Percentiles rank a stretch among this genome's conserved stretches.
These are phyloP conservation scores for Notothenia coriiceps DNA, from an alignment of 2,113 vertebrate species.

Conservation along the genomic window DNA sequence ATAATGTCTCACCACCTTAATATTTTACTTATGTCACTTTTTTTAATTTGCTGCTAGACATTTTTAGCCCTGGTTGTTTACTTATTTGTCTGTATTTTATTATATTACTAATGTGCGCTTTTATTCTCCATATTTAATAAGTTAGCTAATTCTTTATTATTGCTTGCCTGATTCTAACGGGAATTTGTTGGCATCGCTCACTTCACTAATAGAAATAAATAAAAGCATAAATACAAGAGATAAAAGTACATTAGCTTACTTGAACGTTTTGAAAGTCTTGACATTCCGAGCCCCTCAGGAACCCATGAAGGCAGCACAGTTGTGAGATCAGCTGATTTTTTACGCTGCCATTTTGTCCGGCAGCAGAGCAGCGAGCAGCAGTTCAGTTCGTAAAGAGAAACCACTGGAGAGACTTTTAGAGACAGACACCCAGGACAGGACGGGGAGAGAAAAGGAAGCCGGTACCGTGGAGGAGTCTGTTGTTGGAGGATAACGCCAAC, in stretches of 20 bases:
- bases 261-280: rapidly evolving
- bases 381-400: slow-evolving; percentile 49
- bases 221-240: not conserved
- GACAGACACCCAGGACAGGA: slow-evolving; percentile 2
- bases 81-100: too few species aligned
- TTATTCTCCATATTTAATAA: too few species aligned
- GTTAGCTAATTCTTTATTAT: too few species aligned
- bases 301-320: slow-evolving; percentile 46
- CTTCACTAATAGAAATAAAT: not conserved
- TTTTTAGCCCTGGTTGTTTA: too few species aligned
- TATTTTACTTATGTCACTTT: too few species aligned
- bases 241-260: not conserved
- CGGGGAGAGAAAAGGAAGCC: slow-evolving; percentile 10
- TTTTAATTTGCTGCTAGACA: too few species aligned
- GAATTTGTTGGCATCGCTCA: too few species aligned
- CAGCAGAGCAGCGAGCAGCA: slow-evolving; percentile 40
- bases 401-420: slow-evolving; percentile 59
- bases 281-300: not conserved
- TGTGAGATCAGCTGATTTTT: slow-evolving; percentile 86
- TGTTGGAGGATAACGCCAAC: slow-evolving; percentile 25
- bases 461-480: slow-evolving; percentile 34
- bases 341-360: slow-evolving; percentile 88
- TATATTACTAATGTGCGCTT: too few species aligned
- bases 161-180: too few species aligned
- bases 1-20: too few species aligned